Percentiles rank a stretch among this genome's conserved stretches.
phyloP scores from a whole-genome alignment of 2,888 invertebrate species.

The Lottia scabra region DNA sequence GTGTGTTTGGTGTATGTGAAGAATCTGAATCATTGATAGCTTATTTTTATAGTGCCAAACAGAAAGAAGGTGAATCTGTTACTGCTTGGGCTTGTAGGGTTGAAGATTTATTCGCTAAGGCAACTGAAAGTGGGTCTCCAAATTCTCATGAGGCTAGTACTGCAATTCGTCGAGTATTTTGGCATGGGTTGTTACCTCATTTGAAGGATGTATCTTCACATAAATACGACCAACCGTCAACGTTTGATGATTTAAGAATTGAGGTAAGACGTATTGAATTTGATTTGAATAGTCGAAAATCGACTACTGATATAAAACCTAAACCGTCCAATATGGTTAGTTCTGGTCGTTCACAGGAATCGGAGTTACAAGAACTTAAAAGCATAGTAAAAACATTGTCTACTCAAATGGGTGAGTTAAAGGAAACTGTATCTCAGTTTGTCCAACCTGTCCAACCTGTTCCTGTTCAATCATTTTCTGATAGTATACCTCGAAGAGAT shows the following conservation, averaged over 20 bases:
- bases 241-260: background rate
- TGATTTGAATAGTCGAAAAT: too few species aligned
- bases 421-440: background rate
- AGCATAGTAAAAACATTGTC: background rate
- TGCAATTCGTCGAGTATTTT: background rate
- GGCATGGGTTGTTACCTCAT: background rate
- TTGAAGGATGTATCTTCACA: background rate
- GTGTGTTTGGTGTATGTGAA: constrained; percentile 5
- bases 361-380: background rate
- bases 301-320: too few species aligned
- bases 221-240: background rate
- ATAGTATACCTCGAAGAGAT: too few species aligned
- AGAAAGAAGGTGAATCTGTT: background rate
- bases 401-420: background rate
- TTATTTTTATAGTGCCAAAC: constrained; percentile 4
- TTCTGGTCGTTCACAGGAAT: background rate
- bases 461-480: too few species aligned
- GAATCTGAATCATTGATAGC: background rate
- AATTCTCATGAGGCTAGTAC: background rate
- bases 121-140: background rate
- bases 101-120: background rate
- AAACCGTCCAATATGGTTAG: too few species aligned
- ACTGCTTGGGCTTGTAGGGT: constrained; percentile 1
- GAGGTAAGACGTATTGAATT: constrained; percentile 7
- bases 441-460: background rate